Conservation (phyloP, 2,888 invertebrate species). For the Tanypteryx hageni region DNA sequence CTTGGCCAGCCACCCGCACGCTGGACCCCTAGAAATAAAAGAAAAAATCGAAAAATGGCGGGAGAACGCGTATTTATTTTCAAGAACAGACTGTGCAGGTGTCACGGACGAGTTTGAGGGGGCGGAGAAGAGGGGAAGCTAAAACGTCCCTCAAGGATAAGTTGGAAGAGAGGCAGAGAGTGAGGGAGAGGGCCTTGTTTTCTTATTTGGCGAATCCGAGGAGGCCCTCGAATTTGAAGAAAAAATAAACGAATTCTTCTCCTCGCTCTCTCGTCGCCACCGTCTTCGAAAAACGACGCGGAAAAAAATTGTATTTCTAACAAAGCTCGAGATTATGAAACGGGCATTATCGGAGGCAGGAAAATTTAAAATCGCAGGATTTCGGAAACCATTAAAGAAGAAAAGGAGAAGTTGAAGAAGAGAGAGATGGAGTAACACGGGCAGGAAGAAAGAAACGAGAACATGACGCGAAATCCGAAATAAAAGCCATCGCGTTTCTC, state of each 20-base stretch:
- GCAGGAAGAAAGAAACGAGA: not conserved
- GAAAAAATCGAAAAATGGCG: not conserved
- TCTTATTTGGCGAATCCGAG: conserved; percentile 28
- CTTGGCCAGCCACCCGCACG: not conserved
- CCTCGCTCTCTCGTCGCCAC: not conserved
- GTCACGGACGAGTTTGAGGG: not conserved
- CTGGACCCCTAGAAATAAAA: not conserved
- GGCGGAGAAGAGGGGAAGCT: not conserved
- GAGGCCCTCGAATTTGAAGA: conserved; percentile 21
- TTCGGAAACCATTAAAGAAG: not conserved
- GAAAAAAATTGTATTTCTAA: too few species aligned
- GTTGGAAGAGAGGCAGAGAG: not conserved
- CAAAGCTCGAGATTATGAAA: too few species aligned
- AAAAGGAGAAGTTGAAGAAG: not conserved
- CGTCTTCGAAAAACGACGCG: not conserved
- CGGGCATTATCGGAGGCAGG: not conserved
- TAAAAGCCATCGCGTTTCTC: not conserved
- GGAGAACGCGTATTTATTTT: not conserved
- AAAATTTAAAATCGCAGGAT: not conserved
- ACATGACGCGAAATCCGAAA: not conserved
- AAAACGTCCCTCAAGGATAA: conserved; percentile 32
- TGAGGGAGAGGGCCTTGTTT: not conserved
- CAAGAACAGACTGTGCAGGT: conserved; percentile 28
- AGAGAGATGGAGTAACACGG: not conserved
- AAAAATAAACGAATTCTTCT: not conserved